phyloP scores from a whole-genome alignment of 2,113 vertebrate genomes.

The Girardinichthys multiradiatus region DNA sequence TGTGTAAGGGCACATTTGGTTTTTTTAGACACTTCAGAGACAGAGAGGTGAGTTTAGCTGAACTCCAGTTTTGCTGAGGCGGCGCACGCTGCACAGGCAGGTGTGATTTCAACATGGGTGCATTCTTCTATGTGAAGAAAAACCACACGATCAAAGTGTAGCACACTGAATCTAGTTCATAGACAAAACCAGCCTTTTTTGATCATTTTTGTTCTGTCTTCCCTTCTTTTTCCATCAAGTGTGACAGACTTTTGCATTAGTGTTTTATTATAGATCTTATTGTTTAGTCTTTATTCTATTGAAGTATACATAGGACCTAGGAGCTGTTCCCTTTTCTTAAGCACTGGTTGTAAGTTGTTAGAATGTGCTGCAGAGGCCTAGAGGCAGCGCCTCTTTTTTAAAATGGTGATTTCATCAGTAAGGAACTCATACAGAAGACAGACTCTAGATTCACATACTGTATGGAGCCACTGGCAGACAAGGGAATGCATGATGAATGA shows the following conservation, averaged over 20 bases:
- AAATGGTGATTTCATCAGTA: constrained; percentile 73
- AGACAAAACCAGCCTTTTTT: constrained; percentile 31
- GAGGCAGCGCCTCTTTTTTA: constrained; percentile 56
- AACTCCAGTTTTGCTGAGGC: constrained; percentile 58
- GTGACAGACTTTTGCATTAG: constrained; percentile 16
- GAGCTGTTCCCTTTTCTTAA: constrained; percentile 12
- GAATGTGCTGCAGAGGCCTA: constrained; percentile 48
- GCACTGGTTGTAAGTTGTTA: constrained; percentile 21
- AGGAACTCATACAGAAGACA: constrained; percentile 71
- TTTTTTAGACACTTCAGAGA: constrained; percentile 44
- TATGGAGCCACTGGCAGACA: constrained; percentile 58
- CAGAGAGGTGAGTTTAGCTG: constrained; percentile 50
- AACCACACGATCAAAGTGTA: constrained; percentile 75
- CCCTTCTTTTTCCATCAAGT: constrained; percentile 49
- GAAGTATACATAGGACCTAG: constrained; percentile 6
- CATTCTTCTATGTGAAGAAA: constrained; percentile 56
- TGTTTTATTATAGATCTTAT: constrained; percentile 10
- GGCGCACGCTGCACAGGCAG: constrained; percentile 65
- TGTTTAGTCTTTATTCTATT: constrained; percentile 11
- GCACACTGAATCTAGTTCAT: constrained; percentile 61
- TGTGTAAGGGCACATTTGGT: constrained; percentile 35
- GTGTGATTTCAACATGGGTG: constrained; percentile 71
- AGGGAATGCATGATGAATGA: constrained; percentile 65
- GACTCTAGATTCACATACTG: constrained; percentile 55
- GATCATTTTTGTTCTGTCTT: constrained; percentile 48